Conservation (phyloP, 2,888 invertebrate species). For the Lochmaea capreae region DNA sequence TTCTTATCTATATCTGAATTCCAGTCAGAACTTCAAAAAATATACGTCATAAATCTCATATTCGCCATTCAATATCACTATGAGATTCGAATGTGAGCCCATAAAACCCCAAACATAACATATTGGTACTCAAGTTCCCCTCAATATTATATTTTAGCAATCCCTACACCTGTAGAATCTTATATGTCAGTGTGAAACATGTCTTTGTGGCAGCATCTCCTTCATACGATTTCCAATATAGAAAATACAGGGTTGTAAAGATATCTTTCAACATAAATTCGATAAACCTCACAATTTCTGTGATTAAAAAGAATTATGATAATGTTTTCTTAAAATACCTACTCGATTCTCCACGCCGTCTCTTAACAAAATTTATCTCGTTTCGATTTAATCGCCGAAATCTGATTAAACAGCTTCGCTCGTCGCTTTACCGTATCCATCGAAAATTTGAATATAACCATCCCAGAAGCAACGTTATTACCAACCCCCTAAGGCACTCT, state of each 20-base stretch:
- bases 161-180: conserved; percentile 63
- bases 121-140: conserved; percentile 61
- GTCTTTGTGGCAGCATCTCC: conserved; percentile 35
- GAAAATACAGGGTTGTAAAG: conserved; percentile 15
- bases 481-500: conserved; percentile 57
- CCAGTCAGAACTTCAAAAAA: conserved; percentile 37
- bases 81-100: conserved; percentile 60
- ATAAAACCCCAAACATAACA: conserved; percentile 62
- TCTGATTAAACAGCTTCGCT: conserved; percentile 37
- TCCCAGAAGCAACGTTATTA: conserved; percentile 45
- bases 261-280: no score
- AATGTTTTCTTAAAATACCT: not conserved
- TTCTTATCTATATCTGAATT: conserved; percentile 35
- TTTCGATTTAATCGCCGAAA: conserved; percentile 31
- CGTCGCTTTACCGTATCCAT: conserved; percentile 50
- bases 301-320: not conserved
- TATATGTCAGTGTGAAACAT: conserved; percentile 52
- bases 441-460: conserved; percentile 60
- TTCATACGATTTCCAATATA: conserved; percentile 9
- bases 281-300: no score
- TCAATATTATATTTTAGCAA: conserved; percentile 64
- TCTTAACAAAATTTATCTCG: conserved; percentile 19
- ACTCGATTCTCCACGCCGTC: conserved; percentile 14
- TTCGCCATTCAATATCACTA: conserved; percentile 59
- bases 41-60: conserved; percentile 56